Base-by-base conservation (phyloP, 2,888 invertebrate species). In the Drosophila subquinaria region DNA sequence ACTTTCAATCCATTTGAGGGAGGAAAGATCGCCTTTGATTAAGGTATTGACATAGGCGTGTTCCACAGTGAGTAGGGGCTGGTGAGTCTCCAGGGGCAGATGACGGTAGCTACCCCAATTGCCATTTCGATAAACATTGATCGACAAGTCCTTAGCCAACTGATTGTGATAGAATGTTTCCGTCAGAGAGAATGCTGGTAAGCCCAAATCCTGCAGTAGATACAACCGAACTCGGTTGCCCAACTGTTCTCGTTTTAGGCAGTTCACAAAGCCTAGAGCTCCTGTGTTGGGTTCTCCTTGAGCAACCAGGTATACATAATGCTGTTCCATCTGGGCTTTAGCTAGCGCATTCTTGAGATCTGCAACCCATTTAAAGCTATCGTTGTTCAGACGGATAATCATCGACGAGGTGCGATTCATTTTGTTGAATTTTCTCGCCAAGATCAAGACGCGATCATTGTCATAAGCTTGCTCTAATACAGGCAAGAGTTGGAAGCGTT, bases 1-100 rank as follows among this genome's bases (percentile, higher is more conserved):
- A 69, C 97, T 97, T 94, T 97, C 98, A 90, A 99, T 97, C 99
- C 97, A 99, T 88, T 95, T 95, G 78, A 98, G 95, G 84, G 97
- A 98, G 33, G 98, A 95, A 77, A 99, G 95, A 94, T 99, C 99
- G 62, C 99, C 99, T 90, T 98, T 95, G n/a, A 96, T 96, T 81
- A 98, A 92, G 2, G 98, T 96, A 93, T 99, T 99, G 57, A 99
- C 96, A 93, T 97, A 99, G 3, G 99, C 99, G 93, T 98, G 97
- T 91, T 98, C 96, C 60, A 97, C 96, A 92, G 95, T 94, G 38
- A 95, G 74, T 79, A 93, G 85, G 4, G 91, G 89, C 0, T 88
- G 76, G 48, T 92, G 90, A 1, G 87, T 66, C 74, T 95, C 95
- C 65, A 97, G 92, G 69, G 93, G 94, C 71, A 98, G 93, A 92